phyloP scores from a whole-genome alignment of 2,888 invertebrate species.

The Lagria hirta region DNA sequence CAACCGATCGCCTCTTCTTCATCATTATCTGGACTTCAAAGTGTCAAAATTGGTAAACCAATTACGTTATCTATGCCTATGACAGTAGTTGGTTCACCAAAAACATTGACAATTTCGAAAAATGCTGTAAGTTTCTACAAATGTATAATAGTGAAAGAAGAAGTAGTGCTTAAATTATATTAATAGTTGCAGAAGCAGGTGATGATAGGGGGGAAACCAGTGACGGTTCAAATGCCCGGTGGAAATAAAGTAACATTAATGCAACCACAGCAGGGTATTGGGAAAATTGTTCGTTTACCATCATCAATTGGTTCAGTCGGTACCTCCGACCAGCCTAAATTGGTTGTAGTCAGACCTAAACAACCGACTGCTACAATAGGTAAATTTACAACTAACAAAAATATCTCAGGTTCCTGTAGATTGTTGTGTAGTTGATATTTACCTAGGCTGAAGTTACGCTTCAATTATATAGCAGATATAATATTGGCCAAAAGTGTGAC shows the following conservation, averaged over 20 bases:
- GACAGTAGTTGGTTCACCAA: constrained; percentile 55
- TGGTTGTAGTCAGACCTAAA: constrained; percentile 58
- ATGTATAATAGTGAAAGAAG: neutral
- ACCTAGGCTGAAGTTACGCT: too few species aligned
- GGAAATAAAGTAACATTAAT: constrained; percentile 66
- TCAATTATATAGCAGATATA: too few species aligned
- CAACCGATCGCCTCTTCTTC: constrained; percentile 51
- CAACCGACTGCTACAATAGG: constrained; percentile 60
- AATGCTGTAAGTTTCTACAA: constrained; percentile 50
- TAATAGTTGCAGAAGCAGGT: constrained; percentile 57
- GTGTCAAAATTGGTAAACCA: constrained; percentile 63
- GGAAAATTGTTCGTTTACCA: constrained; percentile 51
- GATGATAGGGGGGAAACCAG: constrained; percentile 70
- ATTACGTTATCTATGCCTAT: constrained; percentile 68
- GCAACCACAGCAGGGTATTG: constrained; percentile 46
- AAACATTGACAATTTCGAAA: constrained; percentile 63
- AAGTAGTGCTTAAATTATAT: constrained; percentile 8
- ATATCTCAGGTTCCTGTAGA: neutral
- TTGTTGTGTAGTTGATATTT: too few species aligned
- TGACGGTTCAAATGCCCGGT: constrained; percentile 70
- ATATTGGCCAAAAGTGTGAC: too few species aligned
- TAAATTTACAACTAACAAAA: constrained; percentile 28
- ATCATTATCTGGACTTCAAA: constrained; percentile 49
- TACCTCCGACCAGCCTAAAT: constrained; percentile 49
- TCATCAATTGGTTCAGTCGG: constrained; percentile 40